Conservation (phyloP, 2,797 vertebrate species). For the Microcaecilia unicolor region DNA sequence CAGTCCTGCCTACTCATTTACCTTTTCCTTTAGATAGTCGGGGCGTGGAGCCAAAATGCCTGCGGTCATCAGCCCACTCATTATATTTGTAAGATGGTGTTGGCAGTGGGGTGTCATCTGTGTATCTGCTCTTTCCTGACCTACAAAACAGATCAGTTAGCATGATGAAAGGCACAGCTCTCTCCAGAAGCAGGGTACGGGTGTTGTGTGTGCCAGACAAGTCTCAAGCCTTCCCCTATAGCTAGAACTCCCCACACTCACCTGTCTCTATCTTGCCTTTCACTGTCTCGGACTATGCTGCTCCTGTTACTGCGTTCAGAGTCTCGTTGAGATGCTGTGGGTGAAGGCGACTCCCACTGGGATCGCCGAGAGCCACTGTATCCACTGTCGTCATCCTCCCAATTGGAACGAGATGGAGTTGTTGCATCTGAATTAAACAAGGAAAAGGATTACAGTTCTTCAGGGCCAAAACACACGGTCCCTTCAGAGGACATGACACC, state of each 20-base stretch:
- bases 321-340: constrained; percentile 68
- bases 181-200: too few species aligned
- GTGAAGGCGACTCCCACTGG: constrained; percentile 93
- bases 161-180: too few species aligned
- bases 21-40: constrained; percentile 91
- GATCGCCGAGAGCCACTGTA: constrained; percentile 68
- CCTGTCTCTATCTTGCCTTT: constrained; percentile 72
- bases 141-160: constrained; percentile 31
- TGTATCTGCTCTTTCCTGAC: constrained; percentile 74
- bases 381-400: constrained; percentile 91
- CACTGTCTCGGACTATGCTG: constrained; percentile 58
- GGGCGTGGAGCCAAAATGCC: constrained; percentile 81
- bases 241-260: constrained; percentile 10
- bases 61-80: constrained; percentile 93
- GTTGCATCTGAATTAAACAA: too few species aligned
- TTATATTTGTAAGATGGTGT: constrained; percentile 97
- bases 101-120: constrained; percentile 80
- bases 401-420: constrained; percentile 87
- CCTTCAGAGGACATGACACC: too few species aligned
- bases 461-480: too few species aligned
- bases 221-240: too few species aligned
- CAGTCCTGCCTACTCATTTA: too few species aligned
- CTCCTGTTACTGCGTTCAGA: constrained; percentile 71
- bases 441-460: too few species aligned
- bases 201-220: too few species aligned